Percentiles rank a stretch among this genome's conserved stretches.
Evolutionary conservation across 1,140 invertebrate species (phyloP).

Genomic region (Uloborus diversus): DNA sequence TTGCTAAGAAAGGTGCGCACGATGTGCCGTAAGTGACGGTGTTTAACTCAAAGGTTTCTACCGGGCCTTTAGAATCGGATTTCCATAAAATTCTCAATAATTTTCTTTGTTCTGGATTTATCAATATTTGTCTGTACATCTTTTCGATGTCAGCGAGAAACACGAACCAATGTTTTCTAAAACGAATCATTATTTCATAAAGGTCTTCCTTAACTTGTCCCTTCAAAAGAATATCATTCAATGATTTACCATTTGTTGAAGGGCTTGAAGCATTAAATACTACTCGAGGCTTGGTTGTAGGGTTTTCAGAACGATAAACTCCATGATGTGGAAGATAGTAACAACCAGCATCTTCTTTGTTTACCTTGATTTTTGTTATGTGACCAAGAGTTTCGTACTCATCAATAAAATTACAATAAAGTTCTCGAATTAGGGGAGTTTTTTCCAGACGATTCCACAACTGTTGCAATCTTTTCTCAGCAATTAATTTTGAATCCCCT

Average conservation of each 20-base stretch:
- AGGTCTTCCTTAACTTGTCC: neutral
- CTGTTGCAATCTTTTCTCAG: no score
- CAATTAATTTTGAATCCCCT: no score
- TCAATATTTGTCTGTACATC: neutral
- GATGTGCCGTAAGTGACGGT: constrained; percentile 64
- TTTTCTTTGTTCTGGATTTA: neutral
- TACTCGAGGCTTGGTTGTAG: neutral
- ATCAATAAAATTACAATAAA: no score
- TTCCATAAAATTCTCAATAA: constrained; percentile 38
- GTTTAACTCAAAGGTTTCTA: neutral
- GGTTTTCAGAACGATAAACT: neutral
- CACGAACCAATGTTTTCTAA: neutral
- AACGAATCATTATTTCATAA: neutral
- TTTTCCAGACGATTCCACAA: no score
- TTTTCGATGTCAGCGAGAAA: neutral
- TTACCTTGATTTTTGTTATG: no score
- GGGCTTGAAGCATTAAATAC: neutral
- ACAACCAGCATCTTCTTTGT: neutral
- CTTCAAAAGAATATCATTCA: neutral
- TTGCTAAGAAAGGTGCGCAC: constrained; percentile 57
- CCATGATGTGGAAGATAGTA: neutral
- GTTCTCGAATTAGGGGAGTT: no score
- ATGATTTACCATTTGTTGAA: neutral
- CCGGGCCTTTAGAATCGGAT: neutral
- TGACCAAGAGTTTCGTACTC: no score